Conservation (phyloP, 2,113 vertebrate genomes). For the Nycticryphes semicollaris region DNA sequence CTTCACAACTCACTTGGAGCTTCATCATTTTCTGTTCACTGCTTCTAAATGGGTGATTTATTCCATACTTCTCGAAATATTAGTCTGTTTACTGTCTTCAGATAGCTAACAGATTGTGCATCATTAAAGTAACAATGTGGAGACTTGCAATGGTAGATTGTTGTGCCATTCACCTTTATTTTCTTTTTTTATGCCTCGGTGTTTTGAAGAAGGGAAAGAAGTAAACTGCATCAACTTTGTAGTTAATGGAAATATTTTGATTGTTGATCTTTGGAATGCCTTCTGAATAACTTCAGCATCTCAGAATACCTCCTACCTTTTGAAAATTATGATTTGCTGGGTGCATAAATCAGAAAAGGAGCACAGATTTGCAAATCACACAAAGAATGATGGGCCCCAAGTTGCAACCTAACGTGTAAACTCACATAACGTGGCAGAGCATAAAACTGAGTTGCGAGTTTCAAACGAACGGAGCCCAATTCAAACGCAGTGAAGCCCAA, state of each 20-base stretch:
- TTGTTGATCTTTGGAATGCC: not conserved
- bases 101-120: conserved; percentile 59
- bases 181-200: not conserved
- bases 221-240: not conserved
- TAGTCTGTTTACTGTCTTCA: conserved; percentile 64
- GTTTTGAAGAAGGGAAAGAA: not conserved
- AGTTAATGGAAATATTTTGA: not conserved
- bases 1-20: conserved; percentile 58
- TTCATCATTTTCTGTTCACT: conserved; percentile 68
- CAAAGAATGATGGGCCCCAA: not conserved
- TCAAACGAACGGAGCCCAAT: not conserved
- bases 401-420: not conserved
- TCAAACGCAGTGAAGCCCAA: not conserved
- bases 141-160: not conserved
- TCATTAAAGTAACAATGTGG: conserved; percentile 15
- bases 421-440: fast-evolving
- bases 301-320: not conserved
- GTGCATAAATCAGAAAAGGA: not conserved
- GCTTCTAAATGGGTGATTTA: conserved; percentile 71
- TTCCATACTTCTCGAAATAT: conserved; percentile 56
- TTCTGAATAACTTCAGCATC: not conserved
- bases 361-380: not conserved
- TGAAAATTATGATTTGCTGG: not conserved
- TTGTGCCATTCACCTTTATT: conserved; percentile 35
- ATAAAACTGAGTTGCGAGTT: not conserved